Conservation (phyloP, 2,113 vertebrate genomes). For the Clarias gariepinus region DNA sequence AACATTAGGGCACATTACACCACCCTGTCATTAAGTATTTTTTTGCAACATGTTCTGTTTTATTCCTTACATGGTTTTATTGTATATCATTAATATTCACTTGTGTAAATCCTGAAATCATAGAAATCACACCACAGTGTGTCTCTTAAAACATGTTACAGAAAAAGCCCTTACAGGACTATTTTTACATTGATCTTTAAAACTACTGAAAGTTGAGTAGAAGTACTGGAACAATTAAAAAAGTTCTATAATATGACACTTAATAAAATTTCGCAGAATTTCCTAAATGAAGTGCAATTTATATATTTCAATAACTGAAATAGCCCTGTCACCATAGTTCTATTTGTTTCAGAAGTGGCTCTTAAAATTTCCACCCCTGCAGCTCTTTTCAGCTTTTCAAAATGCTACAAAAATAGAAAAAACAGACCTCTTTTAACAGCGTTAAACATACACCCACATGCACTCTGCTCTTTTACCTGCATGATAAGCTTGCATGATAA, state of each 20-base stretch:
- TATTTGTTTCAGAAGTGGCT: constrained; percentile 24
- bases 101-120: background rate
- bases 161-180: background rate
- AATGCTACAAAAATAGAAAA: background rate
- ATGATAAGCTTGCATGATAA: background rate
- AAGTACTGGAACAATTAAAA: background rate
- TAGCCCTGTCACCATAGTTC: background rate
- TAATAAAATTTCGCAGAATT: background rate
- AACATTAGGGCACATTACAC: background rate
- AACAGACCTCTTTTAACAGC: background rate
- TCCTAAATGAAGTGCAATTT: background rate
- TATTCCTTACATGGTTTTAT: background rate
- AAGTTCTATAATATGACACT: background rate
- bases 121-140: background rate
- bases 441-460: constrained; percentile 10
- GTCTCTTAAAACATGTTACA: background rate
- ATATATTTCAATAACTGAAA: background rate
- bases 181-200: background rate
- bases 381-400: background rate
- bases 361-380: constrained; percentile 24
- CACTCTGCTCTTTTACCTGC: background rate
- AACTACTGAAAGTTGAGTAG: background rate
- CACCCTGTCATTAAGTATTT: background rate
- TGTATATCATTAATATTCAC: background rate
- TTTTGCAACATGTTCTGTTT: background rate